These are phyloP conservation scores for Neotragus pygmaeus DNA, from an alignment of 2,113 vertebrate species.

Conservation along the genomic window DNA sequence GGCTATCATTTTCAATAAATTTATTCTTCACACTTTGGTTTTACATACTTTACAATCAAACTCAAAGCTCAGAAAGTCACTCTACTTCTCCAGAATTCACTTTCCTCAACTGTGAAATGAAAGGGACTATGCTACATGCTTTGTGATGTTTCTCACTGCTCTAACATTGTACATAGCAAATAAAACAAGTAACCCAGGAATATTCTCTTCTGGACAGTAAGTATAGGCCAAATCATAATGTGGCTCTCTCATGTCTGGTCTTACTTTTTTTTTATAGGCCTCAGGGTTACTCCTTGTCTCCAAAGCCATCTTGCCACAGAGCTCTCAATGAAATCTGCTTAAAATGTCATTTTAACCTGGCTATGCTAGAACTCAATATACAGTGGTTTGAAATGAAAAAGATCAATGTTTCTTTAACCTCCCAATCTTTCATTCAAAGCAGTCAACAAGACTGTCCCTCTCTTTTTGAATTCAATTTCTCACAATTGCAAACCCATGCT, in stretches of 20 bases:
- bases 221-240: background rate
- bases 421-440: background rate
- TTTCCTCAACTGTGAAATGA: background rate
- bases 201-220: background rate
- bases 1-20: background rate
- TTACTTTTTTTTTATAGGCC: background rate
- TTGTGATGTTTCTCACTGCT: background rate
- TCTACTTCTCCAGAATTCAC: background rate
- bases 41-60: background rate
- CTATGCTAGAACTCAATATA: background rate
- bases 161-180: background rate
- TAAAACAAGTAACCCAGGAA: background rate
- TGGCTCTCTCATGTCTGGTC: background rate
- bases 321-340: background rate
- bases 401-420: background rate
- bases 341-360: background rate
- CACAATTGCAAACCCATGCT: background rate
- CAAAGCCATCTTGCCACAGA: background rate
- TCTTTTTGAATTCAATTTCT: background rate
- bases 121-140: background rate
- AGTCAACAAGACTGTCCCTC: background rate
- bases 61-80: slow-evolving; percentile 17
- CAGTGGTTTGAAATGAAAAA: background rate
- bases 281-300: background rate
- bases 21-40: background rate